These are phyloP conservation scores for Dinoponera quadriceps DNA, from an alignment of 1,140 invertebrate genomes.

Conservation along the genomic window DNA sequence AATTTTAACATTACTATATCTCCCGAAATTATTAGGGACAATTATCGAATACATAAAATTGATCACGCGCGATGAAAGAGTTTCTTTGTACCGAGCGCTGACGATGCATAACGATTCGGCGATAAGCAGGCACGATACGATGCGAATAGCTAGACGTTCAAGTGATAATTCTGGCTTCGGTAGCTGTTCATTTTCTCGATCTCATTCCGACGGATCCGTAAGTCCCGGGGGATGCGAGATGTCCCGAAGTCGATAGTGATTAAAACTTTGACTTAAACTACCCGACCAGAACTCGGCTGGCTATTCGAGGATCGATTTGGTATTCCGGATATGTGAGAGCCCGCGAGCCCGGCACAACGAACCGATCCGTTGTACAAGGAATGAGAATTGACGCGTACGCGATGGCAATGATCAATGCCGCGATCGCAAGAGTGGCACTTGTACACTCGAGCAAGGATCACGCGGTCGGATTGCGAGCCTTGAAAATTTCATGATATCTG, in stretches of 20 bases:
- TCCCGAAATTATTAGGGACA: background rate
- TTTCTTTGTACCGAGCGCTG: background rate
- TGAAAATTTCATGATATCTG: constrained; percentile 1
- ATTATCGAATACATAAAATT: background rate
- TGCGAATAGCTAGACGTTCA: constrained; percentile 50
- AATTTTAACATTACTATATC: background rate
- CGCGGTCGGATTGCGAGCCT: background rate
- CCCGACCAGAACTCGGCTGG: constrained; percentile 72
- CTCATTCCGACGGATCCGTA: constrained; percentile 69
- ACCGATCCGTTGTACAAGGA: constrained; percentile 66
- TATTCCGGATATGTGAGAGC: constrained; percentile 77
- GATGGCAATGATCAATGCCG: constrained; percentile 65
- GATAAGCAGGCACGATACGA: constrained; percentile 42
- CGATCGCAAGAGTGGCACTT: constrained; percentile 26
- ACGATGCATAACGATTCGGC: constrained; percentile 19
- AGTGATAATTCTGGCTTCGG: constrained; percentile 61
- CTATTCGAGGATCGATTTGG: constrained; percentile 77
- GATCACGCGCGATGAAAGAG: background rate
- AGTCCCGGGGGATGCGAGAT: constrained; percentile 75
- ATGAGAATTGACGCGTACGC: constrained; percentile 68
- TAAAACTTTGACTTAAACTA: constrained; percentile 82
- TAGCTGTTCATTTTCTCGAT: constrained; percentile 72
- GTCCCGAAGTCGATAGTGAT: constrained; percentile 81
- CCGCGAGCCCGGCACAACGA: constrained; percentile 66
- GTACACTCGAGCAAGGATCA: background rate